Evolutionary conservation across 2,797 vertebrate genomes (phyloP).

Genomic region (Thamnophis elegans): DNA sequence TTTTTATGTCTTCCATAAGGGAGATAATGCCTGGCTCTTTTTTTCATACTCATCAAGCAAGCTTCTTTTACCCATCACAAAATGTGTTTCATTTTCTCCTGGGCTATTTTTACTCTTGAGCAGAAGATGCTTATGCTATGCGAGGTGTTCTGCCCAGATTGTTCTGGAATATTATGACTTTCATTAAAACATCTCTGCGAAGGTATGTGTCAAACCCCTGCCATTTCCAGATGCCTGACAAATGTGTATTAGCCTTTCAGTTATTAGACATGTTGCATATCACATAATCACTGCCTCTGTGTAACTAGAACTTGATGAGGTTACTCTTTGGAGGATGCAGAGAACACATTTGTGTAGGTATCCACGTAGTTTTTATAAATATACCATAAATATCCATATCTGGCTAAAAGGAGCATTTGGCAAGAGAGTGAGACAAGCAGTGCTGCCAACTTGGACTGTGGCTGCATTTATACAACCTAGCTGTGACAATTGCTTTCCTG

Average conservation of each 20-base stretch:
- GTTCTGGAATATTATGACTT: not conserved
- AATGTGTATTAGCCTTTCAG: not conserved
- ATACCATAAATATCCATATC: not conserved
- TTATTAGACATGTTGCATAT: not conserved
- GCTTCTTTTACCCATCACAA: not conserved
- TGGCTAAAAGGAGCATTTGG: not conserved
- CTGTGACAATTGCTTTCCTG: not conserved
- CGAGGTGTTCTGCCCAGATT: not conserved
- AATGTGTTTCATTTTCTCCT: not conserved
- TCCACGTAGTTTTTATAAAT: not conserved
- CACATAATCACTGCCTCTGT: not conserved
- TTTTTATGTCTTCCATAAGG: not conserved
- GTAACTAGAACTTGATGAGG: not conserved
- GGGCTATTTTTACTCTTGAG: not conserved
- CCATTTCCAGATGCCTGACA: not conserved
- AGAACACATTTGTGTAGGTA: not conserved
- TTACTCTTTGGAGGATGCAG: not conserved
- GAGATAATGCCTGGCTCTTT: not conserved
- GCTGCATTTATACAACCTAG: not conserved
- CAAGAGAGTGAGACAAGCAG: not conserved
- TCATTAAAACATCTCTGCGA: not conserved
- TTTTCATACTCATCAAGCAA: not conserved
- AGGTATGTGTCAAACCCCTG: not conserved
- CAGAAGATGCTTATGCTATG: not conserved
- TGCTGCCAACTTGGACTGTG: not conserved